phyloP scores from a whole-genome alignment of 2,797 vertebrate species.

The Bothrops alternatus region DNA sequence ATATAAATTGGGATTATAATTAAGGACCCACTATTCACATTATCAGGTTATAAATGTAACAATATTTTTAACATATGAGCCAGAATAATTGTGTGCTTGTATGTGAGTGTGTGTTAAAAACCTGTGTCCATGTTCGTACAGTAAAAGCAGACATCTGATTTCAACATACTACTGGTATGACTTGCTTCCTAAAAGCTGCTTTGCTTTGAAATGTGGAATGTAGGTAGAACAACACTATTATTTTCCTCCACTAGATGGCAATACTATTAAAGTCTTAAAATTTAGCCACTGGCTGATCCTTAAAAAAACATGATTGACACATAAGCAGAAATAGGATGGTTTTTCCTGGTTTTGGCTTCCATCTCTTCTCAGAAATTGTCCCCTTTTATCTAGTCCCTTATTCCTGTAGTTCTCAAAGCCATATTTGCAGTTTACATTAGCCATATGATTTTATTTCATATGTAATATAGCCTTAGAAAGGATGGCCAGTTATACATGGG shows the following conservation, averaged over 20 bases:
- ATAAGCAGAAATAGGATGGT: background rate
- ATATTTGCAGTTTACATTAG: background rate
- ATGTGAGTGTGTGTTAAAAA: background rate
- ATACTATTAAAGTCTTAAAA: background rate
- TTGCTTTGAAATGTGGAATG: background rate
- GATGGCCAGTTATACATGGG: background rate
- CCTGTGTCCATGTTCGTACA: background rate
- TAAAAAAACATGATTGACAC: background rate
- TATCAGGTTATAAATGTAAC: background rate
- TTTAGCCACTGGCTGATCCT: background rate
- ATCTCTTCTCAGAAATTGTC: background rate
- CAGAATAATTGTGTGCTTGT: background rate
- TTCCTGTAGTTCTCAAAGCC: background rate
- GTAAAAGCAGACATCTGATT: background rate
- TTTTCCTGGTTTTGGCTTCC: background rate
- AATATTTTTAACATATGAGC: background rate
- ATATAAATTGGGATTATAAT: background rate
- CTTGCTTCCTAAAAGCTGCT: background rate
- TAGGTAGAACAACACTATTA: background rate
- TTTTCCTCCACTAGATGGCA: slow-evolving; percentile 6
- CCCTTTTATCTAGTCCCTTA: background rate
- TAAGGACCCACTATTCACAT: background rate
- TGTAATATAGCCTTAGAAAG: background rate
- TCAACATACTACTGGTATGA: background rate
- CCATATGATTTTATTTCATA: background rate